These are phyloP conservation scores for Sebastes vulpes DNA, from an alignment of 2,797 vertebrate species.

Conservation along the genomic window DNA sequence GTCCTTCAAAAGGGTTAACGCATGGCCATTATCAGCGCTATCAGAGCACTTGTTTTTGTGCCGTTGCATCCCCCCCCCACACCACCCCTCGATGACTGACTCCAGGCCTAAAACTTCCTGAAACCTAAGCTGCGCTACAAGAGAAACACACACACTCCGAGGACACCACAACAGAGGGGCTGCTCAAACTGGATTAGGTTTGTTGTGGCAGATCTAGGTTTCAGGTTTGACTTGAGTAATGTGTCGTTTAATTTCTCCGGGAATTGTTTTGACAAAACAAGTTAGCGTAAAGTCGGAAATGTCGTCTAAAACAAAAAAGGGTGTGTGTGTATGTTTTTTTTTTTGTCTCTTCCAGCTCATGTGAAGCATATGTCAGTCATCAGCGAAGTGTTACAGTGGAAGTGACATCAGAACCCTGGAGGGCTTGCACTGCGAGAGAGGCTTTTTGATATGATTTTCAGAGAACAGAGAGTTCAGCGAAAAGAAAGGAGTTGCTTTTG, in stretches of 20 bases:
- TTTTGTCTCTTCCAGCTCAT: constrained; percentile 63
- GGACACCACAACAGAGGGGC: constrained; percentile 76
- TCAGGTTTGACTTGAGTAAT: constrained; percentile 83
- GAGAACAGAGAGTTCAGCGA: constrained; percentile 84
- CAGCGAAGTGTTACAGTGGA: constrained; percentile 86
- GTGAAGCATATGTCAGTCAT: constrained; percentile 87
- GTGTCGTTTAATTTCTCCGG: constrained; percentile 87
- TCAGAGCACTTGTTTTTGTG: constrained; percentile 61
- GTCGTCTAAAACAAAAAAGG: constrained; percentile 81
- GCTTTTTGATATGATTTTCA: constrained; percentile 86
- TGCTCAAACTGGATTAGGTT: constrained; percentile 84
- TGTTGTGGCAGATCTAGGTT: constrained; percentile 85
- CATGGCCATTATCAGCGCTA: constrained; percentile 47
- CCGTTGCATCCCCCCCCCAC: neutral
- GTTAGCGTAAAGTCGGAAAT: constrained; percentile 86
- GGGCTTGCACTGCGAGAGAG: constrained; percentile 86
- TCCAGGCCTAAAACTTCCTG: constrained; percentile 79
- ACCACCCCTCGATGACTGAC: constrained; percentile 58
- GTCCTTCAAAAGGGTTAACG: constrained; percentile 33
- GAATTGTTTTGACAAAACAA: constrained; percentile 91
- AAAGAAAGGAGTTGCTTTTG: constrained; percentile 79
- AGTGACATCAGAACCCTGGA: constrained; percentile 89
- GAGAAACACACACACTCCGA: constrained; percentile 69
- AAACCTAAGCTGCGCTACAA: constrained; percentile 76
- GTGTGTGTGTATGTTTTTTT: constrained; percentile 68